These are phyloP conservation scores for Ostrea edulis DNA, from an alignment of 1,140 invertebrate species.

Conservation along the genomic window DNA sequence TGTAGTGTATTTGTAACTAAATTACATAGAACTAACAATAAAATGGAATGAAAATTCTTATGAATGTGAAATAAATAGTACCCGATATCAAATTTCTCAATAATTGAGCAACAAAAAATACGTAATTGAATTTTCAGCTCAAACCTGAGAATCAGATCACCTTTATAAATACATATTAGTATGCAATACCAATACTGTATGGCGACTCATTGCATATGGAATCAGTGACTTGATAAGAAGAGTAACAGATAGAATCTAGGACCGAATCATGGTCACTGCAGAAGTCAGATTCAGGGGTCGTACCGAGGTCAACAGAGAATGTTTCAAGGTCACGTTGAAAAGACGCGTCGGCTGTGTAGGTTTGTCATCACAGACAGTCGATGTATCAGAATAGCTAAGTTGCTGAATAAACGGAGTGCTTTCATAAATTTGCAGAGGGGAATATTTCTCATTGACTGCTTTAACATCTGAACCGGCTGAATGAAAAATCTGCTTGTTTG, in stretches of 20 bases:
- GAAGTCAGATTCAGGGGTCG: background rate
- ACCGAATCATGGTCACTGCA: slow-evolving; percentile 13
- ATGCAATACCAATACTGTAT: too few species aligned
- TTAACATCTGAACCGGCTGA: background rate
- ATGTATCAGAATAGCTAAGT: background rate
- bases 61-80: too few species aligned
- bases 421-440: background rate
- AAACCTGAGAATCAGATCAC: too few species aligned
- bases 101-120: too few species aligned
- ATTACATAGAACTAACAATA: too few species aligned
- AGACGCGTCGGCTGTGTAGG: background rate
- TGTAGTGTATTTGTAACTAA: too few species aligned
- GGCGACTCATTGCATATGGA: too few species aligned
- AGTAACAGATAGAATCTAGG: background rate
- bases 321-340: background rate
- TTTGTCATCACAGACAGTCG: background rate
- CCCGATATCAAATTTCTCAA: too few species aligned
- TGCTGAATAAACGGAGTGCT: background rate
- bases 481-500: background rate
- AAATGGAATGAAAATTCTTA: too few species aligned
- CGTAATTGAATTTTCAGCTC: too few species aligned
- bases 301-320: background rate
- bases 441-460: background rate
- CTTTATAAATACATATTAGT: too few species aligned
- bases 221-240: background rate